phyloP scores from a whole-genome alignment of 2,888 invertebrate species.

The Xestia c-nigrum region DNA sequence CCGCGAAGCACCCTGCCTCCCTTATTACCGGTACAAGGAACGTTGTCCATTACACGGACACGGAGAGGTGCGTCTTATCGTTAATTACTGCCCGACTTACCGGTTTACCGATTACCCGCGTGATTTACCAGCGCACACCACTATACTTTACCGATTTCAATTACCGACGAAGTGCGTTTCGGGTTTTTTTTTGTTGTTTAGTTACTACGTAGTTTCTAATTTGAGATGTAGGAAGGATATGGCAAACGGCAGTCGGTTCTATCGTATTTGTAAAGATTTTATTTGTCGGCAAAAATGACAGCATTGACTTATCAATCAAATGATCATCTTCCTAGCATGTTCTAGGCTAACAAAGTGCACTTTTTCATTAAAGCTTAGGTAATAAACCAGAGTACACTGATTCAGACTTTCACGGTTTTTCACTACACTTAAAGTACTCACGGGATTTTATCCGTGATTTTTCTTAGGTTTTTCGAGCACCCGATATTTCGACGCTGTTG shows the following conservation, averaged over 20 bases:
- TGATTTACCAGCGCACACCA: conserved; percentile 79
- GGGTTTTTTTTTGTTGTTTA: conserved; percentile 22
- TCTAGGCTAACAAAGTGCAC: background rate
- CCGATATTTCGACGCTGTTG: too few species aligned
- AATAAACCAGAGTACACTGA: background rate
- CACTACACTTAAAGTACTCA: too few species aligned
- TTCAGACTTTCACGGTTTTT: too few species aligned
- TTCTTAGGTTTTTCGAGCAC: too few species aligned
- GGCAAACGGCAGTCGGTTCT: background rate
- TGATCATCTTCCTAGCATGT: too few species aligned
- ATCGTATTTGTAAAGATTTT: background rate
- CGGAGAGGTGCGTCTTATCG: conserved; percentile 84
- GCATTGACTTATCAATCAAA: background rate
- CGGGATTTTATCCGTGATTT: too few species aligned
- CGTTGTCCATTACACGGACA: conserved; percentile 80
- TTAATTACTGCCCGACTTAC: conserved; percentile 83
- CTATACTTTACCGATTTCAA: conserved; percentile 68
- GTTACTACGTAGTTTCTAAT: conserved; percentile 16
- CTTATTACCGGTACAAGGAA: conserved; percentile 71
- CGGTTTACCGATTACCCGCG: conserved; percentile 80
- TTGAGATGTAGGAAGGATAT: conserved; percentile 26
- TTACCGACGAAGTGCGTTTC: conserved; percentile 54
- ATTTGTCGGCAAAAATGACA: background rate
- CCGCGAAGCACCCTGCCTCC: conserved; percentile 56
- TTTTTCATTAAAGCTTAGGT: background rate